Conservation (phyloP, 2,797 vertebrate species). For the Myoxocephalus aenaeus region DNA sequence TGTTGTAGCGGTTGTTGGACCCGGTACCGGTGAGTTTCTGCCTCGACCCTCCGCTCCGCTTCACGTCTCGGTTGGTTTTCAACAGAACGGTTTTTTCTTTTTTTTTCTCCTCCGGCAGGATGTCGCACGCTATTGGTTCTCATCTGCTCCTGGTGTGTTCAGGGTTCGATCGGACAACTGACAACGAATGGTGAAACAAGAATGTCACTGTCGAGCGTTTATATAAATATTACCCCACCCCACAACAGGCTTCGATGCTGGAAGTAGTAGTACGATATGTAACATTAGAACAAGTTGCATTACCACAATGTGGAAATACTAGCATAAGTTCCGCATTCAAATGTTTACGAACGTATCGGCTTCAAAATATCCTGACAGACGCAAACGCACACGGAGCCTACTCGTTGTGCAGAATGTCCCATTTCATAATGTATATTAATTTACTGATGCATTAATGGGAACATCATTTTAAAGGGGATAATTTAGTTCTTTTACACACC, state of each 20-base stretch:
- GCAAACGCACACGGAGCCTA: not conserved
- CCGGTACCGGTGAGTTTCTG: constrained; percentile 57
- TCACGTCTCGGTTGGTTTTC: constrained; percentile 72
- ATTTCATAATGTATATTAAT: not conserved
- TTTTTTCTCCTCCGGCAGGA: constrained; percentile 63
- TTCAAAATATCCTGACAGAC: not conserved
- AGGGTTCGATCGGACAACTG: constrained; percentile 28
- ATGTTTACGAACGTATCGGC: not conserved
- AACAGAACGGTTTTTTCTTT: constrained; percentile 52
- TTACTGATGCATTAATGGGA: not conserved
- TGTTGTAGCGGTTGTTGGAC: constrained; percentile 4
- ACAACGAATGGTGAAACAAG: fast-evolving
- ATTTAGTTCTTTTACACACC: not conserved
- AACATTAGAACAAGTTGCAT: fast-evolving
- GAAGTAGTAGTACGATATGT: not conserved
- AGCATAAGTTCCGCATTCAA: not conserved
- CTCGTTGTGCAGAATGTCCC: not conserved
- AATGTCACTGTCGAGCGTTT: not conserved
- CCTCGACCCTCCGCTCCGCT: constrained; percentile 36
- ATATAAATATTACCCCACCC: not conserved
- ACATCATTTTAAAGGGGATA: not conserved
- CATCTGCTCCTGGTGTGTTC: constrained; percentile 57
- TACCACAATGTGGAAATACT: not conserved
- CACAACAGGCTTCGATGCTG: not conserved
- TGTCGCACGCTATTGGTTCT: constrained; percentile 79